Base-by-base conservation (phyloP, 2,888 invertebrate species). In the Portevinia maculata region DNA sequence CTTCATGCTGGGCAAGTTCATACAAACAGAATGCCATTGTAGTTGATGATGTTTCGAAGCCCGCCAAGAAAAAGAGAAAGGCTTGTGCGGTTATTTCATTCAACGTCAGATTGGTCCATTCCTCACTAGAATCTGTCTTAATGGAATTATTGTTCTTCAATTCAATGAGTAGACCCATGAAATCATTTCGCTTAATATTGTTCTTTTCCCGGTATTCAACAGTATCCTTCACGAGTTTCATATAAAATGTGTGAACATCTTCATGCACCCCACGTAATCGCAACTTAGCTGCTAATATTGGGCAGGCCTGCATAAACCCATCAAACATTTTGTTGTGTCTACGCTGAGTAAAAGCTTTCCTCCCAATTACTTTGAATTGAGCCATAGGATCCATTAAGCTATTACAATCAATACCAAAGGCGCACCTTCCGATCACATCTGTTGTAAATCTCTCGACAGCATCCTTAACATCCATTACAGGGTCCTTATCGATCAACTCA, bases 31-130 rank as follows among this genome's bases (percentile, higher is more conserved):
- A 93, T 75, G 92, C 91, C 2, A 94, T 91, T 0, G 93, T 92
- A 0, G 93, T 92, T 0, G 94, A 93, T 0, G 93, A 93, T 0
- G 94, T 93, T 86, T 93, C 93, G 83, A 93, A 93, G 0, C 94
- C 94, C 5, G 93, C 89, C 30, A 88, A 50, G 6, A 90, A 85
- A 62, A 90, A 90, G 0, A 87, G 85, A 65, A 90, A 91, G 0
- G 88, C 86, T 39, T 90, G 89, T 0, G 90, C 90, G 0, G 88
- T 86, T 17, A 90, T 87, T 69, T 90, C 86, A 19, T 88, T 86
- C 1, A 84, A 76, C 0, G 88, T 62, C 1, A 86, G 64, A 3
- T 60, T 60, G n/a, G 24, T 7, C 34, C 34, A 1, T 9, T 37
- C 37, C 15, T 15, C 37, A 2, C 85, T 57, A 5, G 85, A 55